Percentiles rank a stretch among this genome's conserved stretches.
These are phyloP conservation scores for Pithys albifrons DNA, from an alignment of 2,113 vertebrate species.

Conservation along the genomic window DNA sequence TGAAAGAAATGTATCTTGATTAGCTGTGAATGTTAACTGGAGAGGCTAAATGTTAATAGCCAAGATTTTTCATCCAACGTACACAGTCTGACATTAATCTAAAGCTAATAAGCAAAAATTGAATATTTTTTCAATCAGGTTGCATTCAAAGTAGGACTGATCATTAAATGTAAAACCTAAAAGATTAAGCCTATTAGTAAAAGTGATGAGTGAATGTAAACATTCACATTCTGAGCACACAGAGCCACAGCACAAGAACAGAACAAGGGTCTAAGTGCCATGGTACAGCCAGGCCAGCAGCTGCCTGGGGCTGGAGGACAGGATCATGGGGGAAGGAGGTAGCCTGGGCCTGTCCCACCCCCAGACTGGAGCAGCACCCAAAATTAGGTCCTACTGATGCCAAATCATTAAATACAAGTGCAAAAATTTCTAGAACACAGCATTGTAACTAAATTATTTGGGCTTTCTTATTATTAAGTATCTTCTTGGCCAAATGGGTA, in stretches of 20 bases:
- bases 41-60: not conserved
- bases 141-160: not conserved
- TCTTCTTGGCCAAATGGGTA: not conserved
- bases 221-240: not conserved
- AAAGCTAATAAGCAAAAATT: not conserved
- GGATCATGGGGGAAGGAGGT: accelerated
- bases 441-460: not conserved
- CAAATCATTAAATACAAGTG: not conserved
- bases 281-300: accelerated
- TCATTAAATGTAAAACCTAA: not conserved
- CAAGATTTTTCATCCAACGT: not conserved
- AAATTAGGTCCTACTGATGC: not conserved
- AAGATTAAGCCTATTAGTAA: not conserved
- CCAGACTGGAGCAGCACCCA: not conserved
- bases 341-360: not conserved
- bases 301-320: accelerated
- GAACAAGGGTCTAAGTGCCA: not conserved
- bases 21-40: not conserved
- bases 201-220: not conserved
- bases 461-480: not conserved
- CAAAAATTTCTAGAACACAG: not conserved
- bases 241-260: not conserved
- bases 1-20: not conserved
- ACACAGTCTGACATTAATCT: not conserved
- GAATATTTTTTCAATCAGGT: slow-evolving; percentile 1